Conservation (phyloP, 2,888 invertebrate species). For the Pemphredon lugubris region DNA sequence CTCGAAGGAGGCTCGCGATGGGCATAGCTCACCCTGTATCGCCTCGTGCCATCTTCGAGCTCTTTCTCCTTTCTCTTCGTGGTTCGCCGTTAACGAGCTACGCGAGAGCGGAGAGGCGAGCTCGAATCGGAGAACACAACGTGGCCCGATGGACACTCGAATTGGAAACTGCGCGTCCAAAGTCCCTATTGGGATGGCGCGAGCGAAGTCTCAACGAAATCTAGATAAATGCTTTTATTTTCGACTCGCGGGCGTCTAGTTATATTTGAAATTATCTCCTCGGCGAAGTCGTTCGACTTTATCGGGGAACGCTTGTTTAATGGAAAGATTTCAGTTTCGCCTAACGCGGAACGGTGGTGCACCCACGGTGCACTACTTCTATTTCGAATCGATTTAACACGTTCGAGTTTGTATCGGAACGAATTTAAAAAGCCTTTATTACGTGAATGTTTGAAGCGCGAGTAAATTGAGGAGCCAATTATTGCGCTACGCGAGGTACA, state of each 20-base stretch:
- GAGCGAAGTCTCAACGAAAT: conserved; percentile 21
- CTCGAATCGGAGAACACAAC: conserved; percentile 50
- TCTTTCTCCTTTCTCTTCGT: conserved; percentile 50
- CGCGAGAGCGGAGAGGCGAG: conserved; percentile 38
- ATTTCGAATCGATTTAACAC: too few species aligned
- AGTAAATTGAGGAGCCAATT: too few species aligned
- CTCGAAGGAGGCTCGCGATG: conserved; percentile 61
- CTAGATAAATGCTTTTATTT: conserved; percentile 39
- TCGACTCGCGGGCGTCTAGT: conserved; percentile 1
- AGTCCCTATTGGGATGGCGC: conserved; percentile 40
- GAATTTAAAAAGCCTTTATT: too few species aligned
- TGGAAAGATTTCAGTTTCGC: too few species aligned
- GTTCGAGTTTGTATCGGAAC: too few species aligned
- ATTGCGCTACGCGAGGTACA: too few species aligned
- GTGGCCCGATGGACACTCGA: conserved; percentile 55
- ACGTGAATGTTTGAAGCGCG: too few species aligned
- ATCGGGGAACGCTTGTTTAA: too few species aligned
- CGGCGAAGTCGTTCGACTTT: too few species aligned
- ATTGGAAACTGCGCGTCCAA: conserved; percentile 56
- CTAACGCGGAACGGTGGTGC: too few species aligned
- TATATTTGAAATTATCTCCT: neutral
- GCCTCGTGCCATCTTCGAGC: conserved; percentile 67
- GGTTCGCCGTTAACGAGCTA: conserved; percentile 62
- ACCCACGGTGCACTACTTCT: too few species aligned
- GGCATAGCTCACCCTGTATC: conserved; percentile 72